phyloP scores from a whole-genome alignment of 23 tunicate species.

The Clavelina lepadiformis region DNA sequence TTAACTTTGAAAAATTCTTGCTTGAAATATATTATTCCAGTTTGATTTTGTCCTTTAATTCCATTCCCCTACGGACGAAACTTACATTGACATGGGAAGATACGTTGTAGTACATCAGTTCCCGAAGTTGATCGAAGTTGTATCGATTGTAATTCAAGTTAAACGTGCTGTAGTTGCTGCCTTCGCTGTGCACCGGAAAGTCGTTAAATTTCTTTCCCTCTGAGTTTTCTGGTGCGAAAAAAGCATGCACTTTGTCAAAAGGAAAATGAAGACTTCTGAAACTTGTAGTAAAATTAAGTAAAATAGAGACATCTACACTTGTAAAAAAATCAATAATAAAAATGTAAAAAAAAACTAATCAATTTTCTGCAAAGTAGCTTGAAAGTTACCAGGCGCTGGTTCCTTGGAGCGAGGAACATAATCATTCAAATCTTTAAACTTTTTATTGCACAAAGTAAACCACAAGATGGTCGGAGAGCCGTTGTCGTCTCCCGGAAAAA shows the following conservation, averaged over 20 bases:
- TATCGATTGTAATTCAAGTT: slow-evolving; percentile 25
- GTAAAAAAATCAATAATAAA: too few species aligned
- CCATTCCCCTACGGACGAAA: too few species aligned
- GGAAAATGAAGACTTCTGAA: too few species aligned
- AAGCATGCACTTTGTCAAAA: too few species aligned
- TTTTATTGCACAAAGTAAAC: slow-evolving; percentile 49
- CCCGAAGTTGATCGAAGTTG: slow-evolving; percentile 49
- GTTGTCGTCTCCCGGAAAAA: slow-evolving; percentile 31
- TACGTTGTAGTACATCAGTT: slow-evolving; percentile 65
- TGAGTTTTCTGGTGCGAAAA: too few species aligned
- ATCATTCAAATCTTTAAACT: slow-evolving; percentile 25
- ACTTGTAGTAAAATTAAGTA: too few species aligned
- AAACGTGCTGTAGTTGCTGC: slow-evolving; percentile 26
- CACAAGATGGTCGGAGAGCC: slow-evolving; percentile 47
- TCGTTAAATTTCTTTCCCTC: slow-evolving; percentile 29
- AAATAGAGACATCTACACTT: too few species aligned
- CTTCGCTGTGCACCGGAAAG: slow-evolving; percentile 34
- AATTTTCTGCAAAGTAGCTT: too few species aligned
- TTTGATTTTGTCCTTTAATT: too few species aligned
- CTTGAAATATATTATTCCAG: too few species aligned
- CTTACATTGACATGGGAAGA: slow-evolving; percentile 36
- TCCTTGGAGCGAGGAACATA: slow-evolving; percentile 20
- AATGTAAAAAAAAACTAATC: too few species aligned
- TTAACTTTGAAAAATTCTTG: too few species aligned
- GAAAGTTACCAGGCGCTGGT: background rate